A percentile compares a stretch with the other conserved stretches of the same genome.
Evolutionary conservation across 1,140 invertebrate species (phyloP).

Genomic region (Drosophila tristis): DNA sequence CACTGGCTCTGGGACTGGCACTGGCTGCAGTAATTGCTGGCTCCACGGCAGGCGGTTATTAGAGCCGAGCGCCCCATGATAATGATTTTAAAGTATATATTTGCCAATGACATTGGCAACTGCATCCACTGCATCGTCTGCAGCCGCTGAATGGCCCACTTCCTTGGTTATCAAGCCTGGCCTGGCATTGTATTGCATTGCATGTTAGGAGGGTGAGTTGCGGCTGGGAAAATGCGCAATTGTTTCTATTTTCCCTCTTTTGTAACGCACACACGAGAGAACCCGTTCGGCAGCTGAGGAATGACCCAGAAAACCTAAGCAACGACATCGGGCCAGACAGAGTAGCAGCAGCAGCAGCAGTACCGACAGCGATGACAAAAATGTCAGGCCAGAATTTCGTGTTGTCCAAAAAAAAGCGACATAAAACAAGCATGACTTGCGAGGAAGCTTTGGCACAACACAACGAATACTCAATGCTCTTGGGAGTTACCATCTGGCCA

Average conservation of each 20-base stretch:
- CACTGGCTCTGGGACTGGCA: slow-evolving; percentile 2
- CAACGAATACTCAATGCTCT: slow-evolving; percentile 43
- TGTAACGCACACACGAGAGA: slow-evolving; percentile 40
- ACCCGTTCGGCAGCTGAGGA: slow-evolving; percentile 64
- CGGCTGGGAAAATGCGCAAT: slow-evolving; percentile 74
- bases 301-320: slow-evolving; percentile 69
- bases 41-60: slow-evolving; percentile 55
- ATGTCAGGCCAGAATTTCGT: slow-evolving; percentile 67
- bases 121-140: slow-evolving; percentile 10
- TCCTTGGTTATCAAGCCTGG: slow-evolving; percentile 42
- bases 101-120: slow-evolving; percentile 66
- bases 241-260: slow-evolving; percentile 50
- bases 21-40: slow-evolving; percentile 37
- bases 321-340: slow-evolving; percentile 31
- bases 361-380: slow-evolving; percentile 44
- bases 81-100: slow-evolving; percentile 24
- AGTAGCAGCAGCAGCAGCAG: slow-evolving; percentile 21
- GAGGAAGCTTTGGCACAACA: neutral
- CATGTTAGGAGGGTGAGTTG: slow-evolving; percentile 44
- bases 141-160: slow-evolving; percentile 53
- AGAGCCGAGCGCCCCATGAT: slow-evolving; percentile 53
- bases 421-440: slow-evolving; percentile 17
- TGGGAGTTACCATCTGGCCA: neutral
- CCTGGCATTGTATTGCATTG: slow-evolving; percentile 37
- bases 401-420: slow-evolving; percentile 39